A percentile compares a stretch with the other conserved stretches of the same genome.
Evolutionary conservation across 1,140 invertebrate species (phyloP).

Genomic region (Coptotermes formosanus): DNA sequence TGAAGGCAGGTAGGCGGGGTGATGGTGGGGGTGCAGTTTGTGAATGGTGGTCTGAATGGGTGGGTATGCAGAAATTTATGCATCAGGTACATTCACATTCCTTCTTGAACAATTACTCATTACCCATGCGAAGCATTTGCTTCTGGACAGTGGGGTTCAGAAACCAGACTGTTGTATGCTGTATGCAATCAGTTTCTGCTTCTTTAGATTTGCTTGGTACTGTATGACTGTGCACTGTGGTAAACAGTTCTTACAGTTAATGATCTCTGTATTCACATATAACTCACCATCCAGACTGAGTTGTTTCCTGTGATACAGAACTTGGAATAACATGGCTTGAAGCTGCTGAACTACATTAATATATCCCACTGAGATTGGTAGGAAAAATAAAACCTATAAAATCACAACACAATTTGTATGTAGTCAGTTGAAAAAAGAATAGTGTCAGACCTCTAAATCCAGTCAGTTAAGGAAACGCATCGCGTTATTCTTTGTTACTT

Average conservation of each 20-base stretch:
- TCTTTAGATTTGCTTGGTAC: too few species aligned
- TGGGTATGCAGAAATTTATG: neutral
- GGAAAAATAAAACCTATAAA: neutral
- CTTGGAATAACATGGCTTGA: neutral
- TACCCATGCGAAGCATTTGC: too few species aligned
- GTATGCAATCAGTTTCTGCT: neutral
- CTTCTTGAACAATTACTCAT: too few species aligned
- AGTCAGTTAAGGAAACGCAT: neutral
- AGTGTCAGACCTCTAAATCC: neutral
- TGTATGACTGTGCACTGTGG: neutral
- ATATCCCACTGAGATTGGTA: neutral
- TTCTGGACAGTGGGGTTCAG: too few species aligned
- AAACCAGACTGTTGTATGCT: too few species aligned
- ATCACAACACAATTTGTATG: neutral
- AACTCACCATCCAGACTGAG: neutral
- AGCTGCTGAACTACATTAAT: neutral
- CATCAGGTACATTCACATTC: too few species aligned
- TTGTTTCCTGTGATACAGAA: neutral
- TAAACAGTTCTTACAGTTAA: neutral
- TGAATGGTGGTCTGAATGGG: constrained; percentile 4
- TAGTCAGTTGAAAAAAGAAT: neutral
- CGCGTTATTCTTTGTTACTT: constrained; percentile 29
- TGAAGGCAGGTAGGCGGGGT: neutral
- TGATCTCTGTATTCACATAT: neutral
- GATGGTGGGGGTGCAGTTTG: constrained; percentile 23